A percentile compares a stretch with the other conserved stretches of the same genome.
These are phyloP conservation scores for Onychorhynchus coronatus DNA, from an alignment of 2,113 vertebrate species.

Conservation along the genomic window DNA sequence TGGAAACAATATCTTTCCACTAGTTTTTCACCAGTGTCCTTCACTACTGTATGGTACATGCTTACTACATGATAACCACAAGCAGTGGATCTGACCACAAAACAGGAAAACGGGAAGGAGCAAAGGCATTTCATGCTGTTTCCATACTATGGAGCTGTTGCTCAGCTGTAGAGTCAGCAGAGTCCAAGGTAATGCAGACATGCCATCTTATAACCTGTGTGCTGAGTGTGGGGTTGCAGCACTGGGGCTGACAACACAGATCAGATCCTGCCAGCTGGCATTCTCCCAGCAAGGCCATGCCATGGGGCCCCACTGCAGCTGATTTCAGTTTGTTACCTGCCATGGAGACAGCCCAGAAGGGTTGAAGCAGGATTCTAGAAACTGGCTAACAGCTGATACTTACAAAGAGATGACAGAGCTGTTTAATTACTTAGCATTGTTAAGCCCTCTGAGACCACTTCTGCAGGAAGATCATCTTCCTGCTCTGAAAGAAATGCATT, in stretches of 20 bases:
- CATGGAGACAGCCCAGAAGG: neutral
- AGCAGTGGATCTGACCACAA: neutral
- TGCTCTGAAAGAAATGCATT: neutral
- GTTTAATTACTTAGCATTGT: neutral
- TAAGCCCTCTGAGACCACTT: neutral
- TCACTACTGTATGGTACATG: neutral
- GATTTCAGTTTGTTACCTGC: neutral
- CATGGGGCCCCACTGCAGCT: neutral
- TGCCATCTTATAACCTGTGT: neutral
- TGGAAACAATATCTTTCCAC: neutral
- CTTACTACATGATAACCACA: neutral
- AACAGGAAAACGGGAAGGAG: neutral
- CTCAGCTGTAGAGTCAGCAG: neutral
- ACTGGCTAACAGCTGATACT: neutral
- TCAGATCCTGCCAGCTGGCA: neutral
- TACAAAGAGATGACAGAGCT: neutral
- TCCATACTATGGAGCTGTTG: neutral
- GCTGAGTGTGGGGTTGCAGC: neutral
- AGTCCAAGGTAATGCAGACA: neutral
- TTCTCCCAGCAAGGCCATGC: neutral
- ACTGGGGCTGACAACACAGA: neutral
- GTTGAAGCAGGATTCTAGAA: neutral
- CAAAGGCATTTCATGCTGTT: neutral
- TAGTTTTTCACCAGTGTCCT: neutral
- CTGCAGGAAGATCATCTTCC: slow-evolving; percentile 29